These are phyloP conservation scores for Cyanocitta stelleri DNA, from an alignment of 2,113 vertebrate species.

Conservation along the genomic window DNA sequence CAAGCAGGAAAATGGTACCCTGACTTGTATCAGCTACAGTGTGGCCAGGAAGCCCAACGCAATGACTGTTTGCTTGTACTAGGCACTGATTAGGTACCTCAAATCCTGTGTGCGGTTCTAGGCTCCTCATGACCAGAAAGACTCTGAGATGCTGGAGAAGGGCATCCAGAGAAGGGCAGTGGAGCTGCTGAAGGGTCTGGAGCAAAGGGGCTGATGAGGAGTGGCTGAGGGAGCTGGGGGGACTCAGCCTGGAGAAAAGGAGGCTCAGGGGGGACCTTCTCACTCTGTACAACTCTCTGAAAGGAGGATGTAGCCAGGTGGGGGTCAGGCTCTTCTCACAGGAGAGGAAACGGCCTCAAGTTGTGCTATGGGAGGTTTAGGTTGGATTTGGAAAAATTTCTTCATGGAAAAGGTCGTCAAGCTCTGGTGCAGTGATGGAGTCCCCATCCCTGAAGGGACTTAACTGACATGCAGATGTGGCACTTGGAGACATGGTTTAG, in stretches of 20 bases:
- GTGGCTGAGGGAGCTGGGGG: neutral
- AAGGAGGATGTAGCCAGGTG: neutral
- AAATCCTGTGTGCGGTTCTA: neutral
- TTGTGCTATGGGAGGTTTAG: neutral
- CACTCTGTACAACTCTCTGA: neutral
- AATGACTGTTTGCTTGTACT: neutral
- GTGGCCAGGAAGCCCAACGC: neutral
- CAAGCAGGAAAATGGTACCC: neutral
- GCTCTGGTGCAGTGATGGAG: neutral
- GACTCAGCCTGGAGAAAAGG: neutral
- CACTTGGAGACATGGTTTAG: neutral
- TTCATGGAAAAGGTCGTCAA: neutral
- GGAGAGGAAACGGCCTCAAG: neutral
- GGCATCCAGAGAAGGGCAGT: neutral
- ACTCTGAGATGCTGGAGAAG: neutral
- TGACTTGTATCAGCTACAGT: neutral
- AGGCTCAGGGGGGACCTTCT: neutral
- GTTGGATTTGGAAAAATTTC: neutral
- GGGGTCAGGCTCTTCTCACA: neutral
- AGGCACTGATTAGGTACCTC: neutral
- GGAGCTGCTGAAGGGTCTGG: neutral
- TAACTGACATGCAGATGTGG: neutral
- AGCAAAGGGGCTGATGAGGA: neutral
- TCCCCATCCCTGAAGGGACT: neutral
- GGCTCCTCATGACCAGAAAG: neutral